phyloP scores from a whole-genome alignment of 2,888 invertebrate species.

The Sicus ferrugineus region DNA sequence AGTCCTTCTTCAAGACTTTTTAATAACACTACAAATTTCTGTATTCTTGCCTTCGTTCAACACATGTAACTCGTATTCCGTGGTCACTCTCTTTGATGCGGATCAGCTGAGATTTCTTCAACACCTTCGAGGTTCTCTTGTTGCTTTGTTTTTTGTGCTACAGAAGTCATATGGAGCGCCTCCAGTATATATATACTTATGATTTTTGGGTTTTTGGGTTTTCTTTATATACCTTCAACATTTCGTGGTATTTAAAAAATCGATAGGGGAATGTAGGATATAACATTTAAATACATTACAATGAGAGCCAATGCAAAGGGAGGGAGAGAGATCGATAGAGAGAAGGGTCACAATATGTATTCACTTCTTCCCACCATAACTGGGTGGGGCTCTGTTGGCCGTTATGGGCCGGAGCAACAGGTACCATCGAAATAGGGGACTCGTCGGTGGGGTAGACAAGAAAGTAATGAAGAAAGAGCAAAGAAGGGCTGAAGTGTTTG shows the following conservation, averaged over 20 bases:
- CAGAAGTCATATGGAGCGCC: slow-evolving; percentile 21
- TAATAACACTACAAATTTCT: not conserved
- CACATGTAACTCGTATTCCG: not conserved
- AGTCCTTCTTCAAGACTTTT: not conserved
- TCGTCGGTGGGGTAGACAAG: not conserved
- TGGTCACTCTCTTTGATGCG: not conserved
- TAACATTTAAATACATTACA: slow-evolving; percentile 32
- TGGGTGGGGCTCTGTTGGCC: slow-evolving; percentile 20
- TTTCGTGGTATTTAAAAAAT: not conserved
- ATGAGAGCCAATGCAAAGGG: slow-evolving; percentile 35
- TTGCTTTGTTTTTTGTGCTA: not conserved
- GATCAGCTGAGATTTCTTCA: slow-evolving; percentile 17
- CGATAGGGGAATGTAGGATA: not conserved
- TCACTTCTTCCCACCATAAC: not conserved
- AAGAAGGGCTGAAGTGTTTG: not conserved
- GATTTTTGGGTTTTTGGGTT: not conserved
- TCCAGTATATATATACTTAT: too few relatives aligned
- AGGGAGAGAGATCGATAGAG: not conserved
- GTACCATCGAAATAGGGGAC: not conserved
- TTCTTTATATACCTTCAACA: slow-evolving; percentile 2
- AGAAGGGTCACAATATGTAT: slow-evolving; percentile 4
- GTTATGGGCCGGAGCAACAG: not conserved
- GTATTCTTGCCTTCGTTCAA: not conserved
- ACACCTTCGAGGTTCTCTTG: not conserved
- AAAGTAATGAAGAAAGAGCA: not conserved